These are phyloP conservation scores for Crioceris asparagi DNA, from an alignment of 2,888 invertebrate genomes.

Conservation along the genomic window DNA sequence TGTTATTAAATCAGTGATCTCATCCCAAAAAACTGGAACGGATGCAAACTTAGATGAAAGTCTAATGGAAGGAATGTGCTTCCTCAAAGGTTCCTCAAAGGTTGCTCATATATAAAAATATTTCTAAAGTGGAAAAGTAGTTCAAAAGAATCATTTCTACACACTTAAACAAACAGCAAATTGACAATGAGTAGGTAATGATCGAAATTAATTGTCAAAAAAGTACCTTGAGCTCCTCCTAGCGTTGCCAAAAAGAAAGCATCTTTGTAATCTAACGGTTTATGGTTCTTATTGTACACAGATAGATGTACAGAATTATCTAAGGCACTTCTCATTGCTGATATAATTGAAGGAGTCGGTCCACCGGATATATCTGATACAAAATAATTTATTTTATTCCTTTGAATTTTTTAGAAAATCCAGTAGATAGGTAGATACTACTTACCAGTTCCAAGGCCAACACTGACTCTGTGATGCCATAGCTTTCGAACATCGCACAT, in stretches of 20 bases:
- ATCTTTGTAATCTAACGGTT: constrained; percentile 58
- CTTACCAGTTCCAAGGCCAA: constrained; percentile 80
- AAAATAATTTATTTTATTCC: neutral
- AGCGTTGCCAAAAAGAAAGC: constrained; percentile 77
- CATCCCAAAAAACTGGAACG: too few species aligned
- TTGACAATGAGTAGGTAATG: too few species aligned
- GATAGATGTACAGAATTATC: constrained; percentile 62
- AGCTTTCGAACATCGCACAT: constrained; percentile 65
- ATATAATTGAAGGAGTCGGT: constrained; percentile 62
- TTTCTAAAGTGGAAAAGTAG: too few species aligned
- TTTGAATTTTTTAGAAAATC: neutral
- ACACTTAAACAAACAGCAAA: too few species aligned
- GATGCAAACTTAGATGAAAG: too few species aligned
- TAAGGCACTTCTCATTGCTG: constrained; percentile 62
- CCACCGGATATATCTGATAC: constrained; percentile 73
- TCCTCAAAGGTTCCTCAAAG: too few species aligned
- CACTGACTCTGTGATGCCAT: constrained; percentile 50
- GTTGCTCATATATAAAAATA: too few species aligned
- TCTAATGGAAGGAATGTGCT: too few species aligned
- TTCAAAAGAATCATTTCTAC: too few species aligned
- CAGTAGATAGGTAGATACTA: neutral
- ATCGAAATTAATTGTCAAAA: too few species aligned
- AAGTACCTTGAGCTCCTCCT: constrained; percentile 76
- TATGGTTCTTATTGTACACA: constrained; percentile 35
- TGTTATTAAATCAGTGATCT: too few species aligned